Base-by-base conservation (phyloP, 2,113 vertebrate species). In the Numida meleagris region DNA sequence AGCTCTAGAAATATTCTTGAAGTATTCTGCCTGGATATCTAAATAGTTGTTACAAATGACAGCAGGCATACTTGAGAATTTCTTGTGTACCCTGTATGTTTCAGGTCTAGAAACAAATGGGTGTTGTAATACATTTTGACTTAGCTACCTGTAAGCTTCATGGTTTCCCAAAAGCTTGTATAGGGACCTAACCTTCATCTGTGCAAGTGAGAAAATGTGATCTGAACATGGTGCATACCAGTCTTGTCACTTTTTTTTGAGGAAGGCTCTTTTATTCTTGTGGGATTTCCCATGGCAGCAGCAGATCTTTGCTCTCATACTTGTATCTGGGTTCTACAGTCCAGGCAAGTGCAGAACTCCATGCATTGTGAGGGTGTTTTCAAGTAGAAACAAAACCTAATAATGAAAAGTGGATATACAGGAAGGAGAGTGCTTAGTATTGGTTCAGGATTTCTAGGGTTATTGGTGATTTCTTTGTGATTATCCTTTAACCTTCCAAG, bases 401-500 rank as follows among this genome's bases (percentile, higher is more conserved):
- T 40, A 9, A 1, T 70, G 18, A 46, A 68, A 42, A 45, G 5
- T 1, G 5, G 3, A 0, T 43, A 6, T 51, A 59, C 16, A 68
- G 55, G 42, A 88, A 72, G 76, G n/a, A 58, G 20, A 42, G 23
- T 11, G 59, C 40, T 84, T 63, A 82, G 16, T 40, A 14, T 13
- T 78, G 73, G 12, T 70, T 70, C 15, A 38, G 43, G 25, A 29
- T 0, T 92, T 80, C 87, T 42, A 38, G 33, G 27, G 29, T 72
- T 85, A 5, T 14, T 50, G 50, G 45, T 29, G 46, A 33, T 89
- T 94, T 33, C 42, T 82, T 91, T 85, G 59, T 79, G 79, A 51
- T 88, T 67, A 34, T 70, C 40, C 62, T 76, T 95, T 86, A 43
- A 88, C 88, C 29, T 63, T 55, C 23, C 3, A 71, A 79, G 25